These are phyloP conservation scores for Eristalis pertinax DNA, from an alignment of 2,888 invertebrate genomes.

Conservation along the genomic window DNA sequence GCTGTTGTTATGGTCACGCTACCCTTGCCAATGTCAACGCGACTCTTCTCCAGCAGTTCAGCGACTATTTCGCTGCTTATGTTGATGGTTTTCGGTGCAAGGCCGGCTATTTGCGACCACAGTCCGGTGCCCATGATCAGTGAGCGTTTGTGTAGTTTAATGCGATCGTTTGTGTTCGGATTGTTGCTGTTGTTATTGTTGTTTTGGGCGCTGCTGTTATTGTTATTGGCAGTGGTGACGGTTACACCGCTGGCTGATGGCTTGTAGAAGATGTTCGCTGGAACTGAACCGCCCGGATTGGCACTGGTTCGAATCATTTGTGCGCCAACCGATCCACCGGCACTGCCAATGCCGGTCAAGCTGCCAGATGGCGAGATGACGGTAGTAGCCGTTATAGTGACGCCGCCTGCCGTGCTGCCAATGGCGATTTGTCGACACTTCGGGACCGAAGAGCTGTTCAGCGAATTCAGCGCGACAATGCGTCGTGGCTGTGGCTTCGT, in stretches of 20 bases:
- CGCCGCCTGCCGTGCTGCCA: slow-evolving; percentile 56
- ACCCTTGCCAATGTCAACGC: slow-evolving; percentile 25
- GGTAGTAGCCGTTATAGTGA: slow-evolving; percentile 55
- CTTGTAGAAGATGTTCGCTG: slow-evolving; percentile 41
- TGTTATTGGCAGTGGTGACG: slow-evolving; percentile 37
- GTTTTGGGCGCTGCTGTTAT: slow-evolving; percentile 15
- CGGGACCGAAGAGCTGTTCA: slow-evolving; percentile 9
- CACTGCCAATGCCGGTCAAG: slow-evolving; percentile 13
- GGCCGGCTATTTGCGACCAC: not conserved
- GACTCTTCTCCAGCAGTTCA: slow-evolving; percentile 45
- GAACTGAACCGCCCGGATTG: slow-evolving; percentile 7
- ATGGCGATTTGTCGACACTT: slow-evolving; percentile 66
- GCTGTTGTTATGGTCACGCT: slow-evolving; percentile 17
- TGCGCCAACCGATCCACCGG: slow-evolving; percentile 3
- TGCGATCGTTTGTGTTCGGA: slow-evolving; percentile 33
- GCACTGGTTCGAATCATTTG: not conserved
- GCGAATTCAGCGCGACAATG: slow-evolving; percentile 52
- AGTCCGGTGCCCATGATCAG: slow-evolving; percentile 53
- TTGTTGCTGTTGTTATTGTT: slow-evolving; percentile 39
- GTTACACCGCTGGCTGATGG: slow-evolving; percentile 29
- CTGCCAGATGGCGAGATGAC: slow-evolving; percentile 33
- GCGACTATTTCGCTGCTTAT: slow-evolving; percentile 56
- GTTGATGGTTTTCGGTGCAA: slow-evolving; percentile 28
- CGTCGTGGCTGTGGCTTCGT: slow-evolving; percentile 59
- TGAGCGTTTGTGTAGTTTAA: slow-evolving; percentile 61